Evolutionary conservation across 2,113 vertebrate species (phyloP), one percentile per base, ranked within the genome.

Genomic region (Plectropomus leopardus): DNA sequence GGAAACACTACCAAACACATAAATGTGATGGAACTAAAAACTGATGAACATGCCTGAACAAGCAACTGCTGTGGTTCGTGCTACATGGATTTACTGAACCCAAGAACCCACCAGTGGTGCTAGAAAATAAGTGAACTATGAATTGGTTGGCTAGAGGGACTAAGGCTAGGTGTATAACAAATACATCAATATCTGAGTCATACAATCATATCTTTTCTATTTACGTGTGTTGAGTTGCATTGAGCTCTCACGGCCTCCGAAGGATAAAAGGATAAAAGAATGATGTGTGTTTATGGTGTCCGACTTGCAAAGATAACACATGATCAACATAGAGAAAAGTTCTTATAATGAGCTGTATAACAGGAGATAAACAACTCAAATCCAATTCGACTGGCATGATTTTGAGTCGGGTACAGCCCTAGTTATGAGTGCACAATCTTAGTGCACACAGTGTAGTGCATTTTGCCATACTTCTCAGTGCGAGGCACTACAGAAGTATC

Each of bases 251-350:
- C 15, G 63, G 51, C 28, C 14, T 45, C 50, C 4, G 6, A 14
- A 47, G 72, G 36, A 47, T 15, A 24, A 42, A n/a, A 59, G 30
- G 30, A 26, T 34, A 32, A 76, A 24, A 53, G 14, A 65, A 59
- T 45, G 16, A 58, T 14, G 50, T 16, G 26, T 48, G 32, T 68
- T 45, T 51, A 59, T 51, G 4, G 47, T 34, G 4, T 24, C 28
- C 48, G 16, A 32, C 6, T 72, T 1, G 5, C n/a, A 67, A 16
- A 32, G 68, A 44, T 44, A 61, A 70, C 54, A 54, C 16, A 76
- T 44, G 5, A 64, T 32, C n/a, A n/a, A 24, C 26, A 34, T 23
- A 42, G 44, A 30, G 40, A 51, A 64, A 34, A 53, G 11, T 68
- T 55, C 55, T 54, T 47, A 11, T 26, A 47, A 68, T 44, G 24